These are phyloP conservation scores for Poecile atricapillus DNA, from an alignment of 2,113 vertebrate species.

Conservation along the genomic window DNA sequence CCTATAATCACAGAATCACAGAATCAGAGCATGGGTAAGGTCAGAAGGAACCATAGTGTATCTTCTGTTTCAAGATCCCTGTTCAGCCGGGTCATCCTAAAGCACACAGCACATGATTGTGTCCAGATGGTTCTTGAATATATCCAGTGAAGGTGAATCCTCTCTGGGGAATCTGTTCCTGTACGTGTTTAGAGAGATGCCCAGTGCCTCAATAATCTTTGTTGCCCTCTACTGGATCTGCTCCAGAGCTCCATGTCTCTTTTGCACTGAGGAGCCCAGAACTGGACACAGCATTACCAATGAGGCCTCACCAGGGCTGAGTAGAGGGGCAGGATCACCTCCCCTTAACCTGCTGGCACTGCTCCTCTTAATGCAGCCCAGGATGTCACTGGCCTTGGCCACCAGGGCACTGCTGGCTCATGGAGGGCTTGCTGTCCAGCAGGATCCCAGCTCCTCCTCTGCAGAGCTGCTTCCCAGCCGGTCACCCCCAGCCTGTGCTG, in stretches of 20 bases:
- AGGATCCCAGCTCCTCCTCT: neutral
- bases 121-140: neutral
- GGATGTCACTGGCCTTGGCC: neutral
- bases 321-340: neutral
- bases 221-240: neutral
- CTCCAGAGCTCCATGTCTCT: neutral
- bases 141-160: neutral
- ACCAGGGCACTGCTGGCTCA: neutral
- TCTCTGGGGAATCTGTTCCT: neutral
- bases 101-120: neutral
- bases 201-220: neutral
- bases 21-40: neutral
- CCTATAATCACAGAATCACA: neutral
- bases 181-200: neutral
- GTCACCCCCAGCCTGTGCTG: neutral
- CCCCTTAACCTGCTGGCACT: fast-evolving
- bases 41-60: neutral
- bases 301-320: neutral
- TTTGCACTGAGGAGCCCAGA: neutral
- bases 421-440: neutral
- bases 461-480: neutral
- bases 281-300: neutral
- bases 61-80: neutral
- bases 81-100: neutral
- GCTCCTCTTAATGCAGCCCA: fast-evolving